A percentile compares a stretch with the other conserved stretches of the same genome.
Evolutionary conservation across 2,888 invertebrate species (phyloP).

Genomic region (Portevinia maculata): DNA sequence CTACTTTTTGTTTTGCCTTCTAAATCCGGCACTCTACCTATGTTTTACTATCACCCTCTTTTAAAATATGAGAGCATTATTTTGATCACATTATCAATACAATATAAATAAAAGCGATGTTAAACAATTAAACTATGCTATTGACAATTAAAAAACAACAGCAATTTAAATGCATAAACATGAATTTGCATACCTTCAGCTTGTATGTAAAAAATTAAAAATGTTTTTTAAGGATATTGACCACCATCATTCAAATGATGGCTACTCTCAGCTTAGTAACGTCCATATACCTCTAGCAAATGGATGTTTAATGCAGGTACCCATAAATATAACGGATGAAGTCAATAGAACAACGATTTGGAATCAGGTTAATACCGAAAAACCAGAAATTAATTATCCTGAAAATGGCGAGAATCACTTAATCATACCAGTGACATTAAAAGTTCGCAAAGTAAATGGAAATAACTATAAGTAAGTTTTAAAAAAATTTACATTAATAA

Average conservation of each 20-base stretch:
- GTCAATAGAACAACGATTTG: conserved; percentile 96
- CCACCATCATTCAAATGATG: conserved; percentile 78
- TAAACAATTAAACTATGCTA: neutral
- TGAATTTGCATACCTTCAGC: conserved; percentile 7
- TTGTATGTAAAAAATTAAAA: conserved; percentile 63
- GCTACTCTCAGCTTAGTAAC: conserved; percentile 81
- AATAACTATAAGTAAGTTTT: conserved; percentile 81
- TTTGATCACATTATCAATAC: conserved; percentile 18
- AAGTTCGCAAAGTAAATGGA: conserved; percentile 81
- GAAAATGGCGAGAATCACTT: conserved; percentile 78
- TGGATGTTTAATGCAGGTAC: conserved; percentile 92
- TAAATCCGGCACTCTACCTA: conserved; percentile 23
- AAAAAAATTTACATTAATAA: neutral
- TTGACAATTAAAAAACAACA: neutral
- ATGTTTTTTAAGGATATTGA: conserved; percentile 79
- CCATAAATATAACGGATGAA: conserved; percentile 96
- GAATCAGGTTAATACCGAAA: conserved; percentile 92
- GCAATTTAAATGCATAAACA: neutral
- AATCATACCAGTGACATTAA: conserved; percentile 80
- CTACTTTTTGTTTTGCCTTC: conserved; percentile 12
- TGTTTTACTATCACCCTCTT: conserved; percentile 25
- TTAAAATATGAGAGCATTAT: conserved; percentile 17
- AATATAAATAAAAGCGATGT: conserved; percentile 30
- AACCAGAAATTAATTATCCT: conserved; percentile 56
- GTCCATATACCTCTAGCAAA: conserved; percentile 90